Base-by-base conservation (phyloP, 1,140 invertebrate species). In the Propsilocerus akamusi region DNA sequence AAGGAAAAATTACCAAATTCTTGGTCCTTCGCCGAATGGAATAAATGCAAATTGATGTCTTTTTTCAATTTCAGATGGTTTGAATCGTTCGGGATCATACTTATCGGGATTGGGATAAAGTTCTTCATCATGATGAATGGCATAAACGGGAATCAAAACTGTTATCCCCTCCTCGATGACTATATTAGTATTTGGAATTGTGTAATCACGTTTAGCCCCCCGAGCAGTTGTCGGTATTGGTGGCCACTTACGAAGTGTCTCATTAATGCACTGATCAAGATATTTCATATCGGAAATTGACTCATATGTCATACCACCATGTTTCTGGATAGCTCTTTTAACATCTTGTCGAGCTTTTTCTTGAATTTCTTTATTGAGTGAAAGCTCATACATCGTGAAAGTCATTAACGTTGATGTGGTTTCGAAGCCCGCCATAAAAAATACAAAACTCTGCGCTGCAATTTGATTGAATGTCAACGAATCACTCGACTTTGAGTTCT, bases 341-440 rank as follows among this genome's bases (percentile, higher is more conserved):
- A 85, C 66, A 60, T 83, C 79, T 10, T 72, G 56, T 7, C 72
- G 63, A 0, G 78, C 55, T 54, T 65, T 71, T 1, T 71, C 59
- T 53, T 84, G 80, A 30, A 77, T 60, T 11, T 75, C 62, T n/a
- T 70, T 72, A 59, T 80, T 67, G 2, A 59, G 54, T 0, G 77
- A 75, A 5, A 85, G 57, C 48, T 72, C 64, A 55, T 74, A 77
- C 0, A 70, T 54, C 0, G 68, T 58, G 25, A 72, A 75, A 68
- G n/a, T 81, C 62, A 41, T 41, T 0, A 72, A 59, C 0, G 69
- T 72, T 1, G 77, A 71, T 0, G 75, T 76, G 0, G 80, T 80
- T 49, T 81, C 80, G 51, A 75, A 81, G 4, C 80, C 81, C 2
- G 77, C 81, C 7, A 80, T 59, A 51, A 81, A 70, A 55, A 81